Base-by-base conservation (phyloP, 2,888 invertebrate species). In the Melipona beecheii region DNA sequence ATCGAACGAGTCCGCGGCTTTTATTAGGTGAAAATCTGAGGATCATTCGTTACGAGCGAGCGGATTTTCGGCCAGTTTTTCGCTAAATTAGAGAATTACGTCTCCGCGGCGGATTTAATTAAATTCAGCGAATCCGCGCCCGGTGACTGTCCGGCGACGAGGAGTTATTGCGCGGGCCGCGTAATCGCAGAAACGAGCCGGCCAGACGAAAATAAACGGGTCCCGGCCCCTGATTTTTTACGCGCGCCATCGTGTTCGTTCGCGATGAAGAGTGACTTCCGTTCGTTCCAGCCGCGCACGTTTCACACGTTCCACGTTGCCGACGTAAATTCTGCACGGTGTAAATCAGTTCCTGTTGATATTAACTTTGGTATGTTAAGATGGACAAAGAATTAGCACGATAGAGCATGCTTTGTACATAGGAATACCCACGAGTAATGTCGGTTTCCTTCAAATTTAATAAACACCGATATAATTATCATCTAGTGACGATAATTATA, bases 81-180 rank as follows among this genome's bases (percentile, higher is more conserved):
- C 70, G 52, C 70, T 81, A 75, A 83, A 83, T 83, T 82, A 83
- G 83, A 82, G 69, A 82, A 83, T 82, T 76, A 72, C 68, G 27
- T 81, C 64, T 73, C 43, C 64, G 21, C 62, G 31, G 27, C 9
- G 15, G 70, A 70, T 83, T 83, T 82, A 83, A 83, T 83, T 83
- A 82, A 83, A 82, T 77, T 77, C 69, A 43, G 77, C 31, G 74
- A 71, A 82, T 69, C 69, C 68, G 65, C 31, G 60, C 36, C 9
- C 69, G 71, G 27, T 64, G 83, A 68, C 68, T 58, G 56, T 60
- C 17, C 49, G 31, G 19, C 75, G 69, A 58, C 66, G 83, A 77
- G 60, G 54, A 82, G 49, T 82, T 82, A 83, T 83, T 74, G 69
- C 52, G 31, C 49, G 52, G 43, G 50, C 68, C 68, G 68, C 68